Conservation (phyloP, 1,140 invertebrate species). For the Drosophila ananassae region DNA sequence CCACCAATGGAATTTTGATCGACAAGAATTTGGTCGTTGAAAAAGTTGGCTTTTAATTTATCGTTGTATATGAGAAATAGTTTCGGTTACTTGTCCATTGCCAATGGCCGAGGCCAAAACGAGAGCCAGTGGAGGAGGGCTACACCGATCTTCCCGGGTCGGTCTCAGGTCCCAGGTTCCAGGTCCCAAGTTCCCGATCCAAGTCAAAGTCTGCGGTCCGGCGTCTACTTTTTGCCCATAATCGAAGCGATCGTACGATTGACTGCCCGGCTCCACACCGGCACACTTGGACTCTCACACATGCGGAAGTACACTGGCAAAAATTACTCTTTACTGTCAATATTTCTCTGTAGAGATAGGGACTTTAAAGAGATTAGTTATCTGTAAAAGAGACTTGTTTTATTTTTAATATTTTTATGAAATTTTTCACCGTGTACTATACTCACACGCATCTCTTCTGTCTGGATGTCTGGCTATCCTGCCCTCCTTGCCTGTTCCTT, state of each 20-base stretch:
- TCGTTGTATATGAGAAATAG: slow-evolving; percentile 83
- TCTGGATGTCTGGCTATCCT: slow-evolving; percentile 27
- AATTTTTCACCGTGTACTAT: not conserved
- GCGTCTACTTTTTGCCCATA: slow-evolving; percentile 71
- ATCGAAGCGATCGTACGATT: slow-evolving; percentile 76
- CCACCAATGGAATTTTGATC: slow-evolving; percentile 84
- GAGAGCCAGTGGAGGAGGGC: slow-evolving; percentile 9
- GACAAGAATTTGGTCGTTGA: slow-evolving; percentile 84
- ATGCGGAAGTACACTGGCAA: slow-evolving; percentile 13
- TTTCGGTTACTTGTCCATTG: slow-evolving; percentile 69
- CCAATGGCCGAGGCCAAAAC: slow-evolving; percentile 28
- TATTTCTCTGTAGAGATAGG: not conserved
- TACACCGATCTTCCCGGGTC: slow-evolving; percentile 1
- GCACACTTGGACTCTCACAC: slow-evolving; percentile 35
- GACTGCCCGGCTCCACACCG: slow-evolving; percentile 60
- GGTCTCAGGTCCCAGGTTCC: slow-evolving; percentile 4
- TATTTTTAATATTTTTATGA: not conserved
- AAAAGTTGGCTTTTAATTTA: slow-evolving; percentile 84
- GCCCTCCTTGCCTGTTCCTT: slow-evolving; percentile 7
- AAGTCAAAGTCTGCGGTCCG: slow-evolving; percentile 47
- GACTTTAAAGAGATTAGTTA: not conserved
- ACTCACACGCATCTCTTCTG: slow-evolving; percentile 13
- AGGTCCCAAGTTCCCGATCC: slow-evolving; percentile 9
- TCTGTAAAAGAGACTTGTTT: not conserved
- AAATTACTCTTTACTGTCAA: not conserved